phyloP scores from a whole-genome alignment of 2,888 invertebrate genomes.

The Oxyteleia sp. region DNA sequence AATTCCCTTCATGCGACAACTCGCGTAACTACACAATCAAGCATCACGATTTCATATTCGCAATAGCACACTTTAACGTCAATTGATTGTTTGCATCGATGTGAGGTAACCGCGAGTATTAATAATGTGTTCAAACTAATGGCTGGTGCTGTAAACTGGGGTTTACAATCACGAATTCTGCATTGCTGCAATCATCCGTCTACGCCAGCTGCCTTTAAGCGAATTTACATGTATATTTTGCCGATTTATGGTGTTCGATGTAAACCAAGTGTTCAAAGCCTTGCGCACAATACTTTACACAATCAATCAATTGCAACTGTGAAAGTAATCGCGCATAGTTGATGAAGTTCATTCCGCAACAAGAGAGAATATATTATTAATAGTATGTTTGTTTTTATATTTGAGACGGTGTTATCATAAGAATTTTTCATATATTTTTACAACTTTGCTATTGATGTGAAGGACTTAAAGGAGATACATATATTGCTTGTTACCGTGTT shows the following conservation, averaged over 20 bases:
- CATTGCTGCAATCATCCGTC: background rate
- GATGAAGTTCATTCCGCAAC: constrained; percentile 37
- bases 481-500: constrained; percentile 34
- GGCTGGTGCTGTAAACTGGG: background rate
- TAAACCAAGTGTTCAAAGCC: constrained; percentile 13
- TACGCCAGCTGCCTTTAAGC: background rate
- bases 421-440: constrained; percentile 47
- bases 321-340: constrained; percentile 27
- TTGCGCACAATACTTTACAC: constrained; percentile 28
- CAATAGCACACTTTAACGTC: constrained; percentile 35
- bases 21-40: no score
- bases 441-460: constrained; percentile 25
- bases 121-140: constrained; percentile 7
- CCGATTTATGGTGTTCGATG: constrained; percentile 23
- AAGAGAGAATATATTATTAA: constrained; percentile 8
- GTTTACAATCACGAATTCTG: constrained; percentile 2
- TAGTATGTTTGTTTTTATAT: constrained; percentile 22
- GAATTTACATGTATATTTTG: constrained; percentile 3
- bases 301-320: constrained; percentile 3
- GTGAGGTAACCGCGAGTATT: constrained; percentile 17
- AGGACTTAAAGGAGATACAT: background rate
- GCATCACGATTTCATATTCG: constrained; percentile 21
- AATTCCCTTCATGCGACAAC: no score
- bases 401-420: constrained; percentile 16
- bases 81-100: constrained; percentile 12